These are phyloP conservation scores for Spodoptera littoralis DNA, from an alignment of 2,888 invertebrate genomes.

Conservation along the genomic window DNA sequence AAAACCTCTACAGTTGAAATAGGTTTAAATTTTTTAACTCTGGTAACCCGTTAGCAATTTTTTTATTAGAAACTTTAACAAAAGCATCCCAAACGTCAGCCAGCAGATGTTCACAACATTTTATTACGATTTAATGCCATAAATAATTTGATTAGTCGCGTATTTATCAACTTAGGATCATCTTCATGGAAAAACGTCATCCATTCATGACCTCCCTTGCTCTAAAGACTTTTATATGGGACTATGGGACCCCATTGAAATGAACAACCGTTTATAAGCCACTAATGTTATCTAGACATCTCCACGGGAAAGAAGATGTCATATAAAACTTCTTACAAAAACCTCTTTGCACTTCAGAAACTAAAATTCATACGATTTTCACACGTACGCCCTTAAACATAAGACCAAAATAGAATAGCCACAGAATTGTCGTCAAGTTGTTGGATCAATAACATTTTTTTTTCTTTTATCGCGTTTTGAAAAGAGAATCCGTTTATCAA, in stretches of 20 bases:
- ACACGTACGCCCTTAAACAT: constrained; percentile 11
- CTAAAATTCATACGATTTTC: constrained; percentile 1
- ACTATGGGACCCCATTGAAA: constrained; percentile 68
- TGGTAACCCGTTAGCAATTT: background rate
- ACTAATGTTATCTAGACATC: constrained; percentile 88
- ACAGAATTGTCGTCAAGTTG: constrained; percentile 56
- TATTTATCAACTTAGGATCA: constrained; percentile 87
- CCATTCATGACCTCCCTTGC: constrained; percentile 72
- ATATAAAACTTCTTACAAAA: constrained; percentile 66
- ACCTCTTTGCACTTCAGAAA: constrained; percentile 27
- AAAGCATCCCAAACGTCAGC: constrained; percentile 44
- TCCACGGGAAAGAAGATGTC: constrained; percentile 77
- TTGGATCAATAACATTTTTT: constrained; percentile 76
- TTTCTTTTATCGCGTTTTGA: constrained; percentile 72
- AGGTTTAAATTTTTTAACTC: constrained; percentile 29
- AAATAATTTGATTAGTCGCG: constrained; percentile 88
- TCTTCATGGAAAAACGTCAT: constrained; percentile 85
- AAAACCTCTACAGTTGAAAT: no score
- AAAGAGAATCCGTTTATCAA: constrained; percentile 69
- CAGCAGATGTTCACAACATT: constrained; percentile 78
- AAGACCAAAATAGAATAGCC: constrained; percentile 15
- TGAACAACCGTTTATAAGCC: constrained; percentile 85
- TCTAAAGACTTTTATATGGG: constrained; percentile 62
- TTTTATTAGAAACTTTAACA: constrained; percentile 36
- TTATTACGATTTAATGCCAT: constrained; percentile 86